These are phyloP conservation scores for Ailuropoda melanoleuca DNA, from an alignment of 2,113 vertebrate species.

Conservation along the genomic window DNA sequence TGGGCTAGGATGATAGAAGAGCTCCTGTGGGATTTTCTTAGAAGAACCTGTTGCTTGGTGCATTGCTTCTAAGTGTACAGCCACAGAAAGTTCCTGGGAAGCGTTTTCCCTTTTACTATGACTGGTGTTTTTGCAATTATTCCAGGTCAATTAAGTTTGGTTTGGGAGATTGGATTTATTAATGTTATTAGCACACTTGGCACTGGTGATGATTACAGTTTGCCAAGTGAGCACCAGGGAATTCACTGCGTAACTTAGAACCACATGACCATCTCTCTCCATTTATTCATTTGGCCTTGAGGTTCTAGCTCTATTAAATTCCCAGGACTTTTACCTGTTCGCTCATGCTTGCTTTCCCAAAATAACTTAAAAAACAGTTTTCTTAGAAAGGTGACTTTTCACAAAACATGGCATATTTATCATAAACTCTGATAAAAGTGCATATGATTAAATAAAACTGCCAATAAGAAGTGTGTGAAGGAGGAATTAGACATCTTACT, in stretches of 20 bases:
- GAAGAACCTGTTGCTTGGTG: background rate
- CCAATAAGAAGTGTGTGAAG: background rate
- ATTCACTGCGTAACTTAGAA: background rate
- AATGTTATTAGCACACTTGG: background rate
- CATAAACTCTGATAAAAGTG: background rate
- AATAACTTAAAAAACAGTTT: background rate
- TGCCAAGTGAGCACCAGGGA: background rate
- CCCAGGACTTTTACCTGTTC: background rate
- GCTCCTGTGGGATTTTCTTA: background rate
- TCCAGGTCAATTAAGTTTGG: slow-evolving; percentile 6
- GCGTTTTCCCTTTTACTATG: background rate
- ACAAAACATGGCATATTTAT: background rate
- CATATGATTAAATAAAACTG: background rate
- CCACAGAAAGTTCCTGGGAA: background rate
- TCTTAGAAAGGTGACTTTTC: background rate
- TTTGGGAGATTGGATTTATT: slow-evolving; percentile 22
- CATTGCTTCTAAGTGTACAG: background rate
- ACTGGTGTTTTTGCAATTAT: slow-evolving; percentile 23
- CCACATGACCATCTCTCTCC: background rate
- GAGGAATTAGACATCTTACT: background rate
- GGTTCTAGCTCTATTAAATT: slow-evolving; percentile 18
- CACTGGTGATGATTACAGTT: background rate
- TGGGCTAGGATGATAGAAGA: background rate
- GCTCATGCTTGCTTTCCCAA: slow-evolving; percentile 1
- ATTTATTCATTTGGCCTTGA: background rate